Percentiles rank a stretch among this genome's conserved stretches.
Conservation (phyloP, 2,113 vertebrate genomes). For the Dromaius novaehollandiae region DNA sequence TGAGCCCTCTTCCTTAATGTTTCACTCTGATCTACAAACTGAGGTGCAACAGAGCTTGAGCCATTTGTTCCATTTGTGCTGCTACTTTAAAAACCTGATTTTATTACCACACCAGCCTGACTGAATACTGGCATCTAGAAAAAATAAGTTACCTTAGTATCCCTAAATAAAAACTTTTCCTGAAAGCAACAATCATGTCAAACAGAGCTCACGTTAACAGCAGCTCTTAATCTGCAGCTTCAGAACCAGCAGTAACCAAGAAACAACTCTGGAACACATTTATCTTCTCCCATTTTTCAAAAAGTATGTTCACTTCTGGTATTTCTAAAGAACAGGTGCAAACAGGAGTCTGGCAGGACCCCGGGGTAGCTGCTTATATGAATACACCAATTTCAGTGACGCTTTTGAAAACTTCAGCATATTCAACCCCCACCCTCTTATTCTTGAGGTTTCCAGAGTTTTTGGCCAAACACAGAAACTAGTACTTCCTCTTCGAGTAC, state of each 20-base stretch:
- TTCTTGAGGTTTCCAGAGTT: accelerated
- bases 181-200: background rate
- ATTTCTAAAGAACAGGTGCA: background rate
- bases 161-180: background rate
- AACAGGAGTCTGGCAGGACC: background rate
- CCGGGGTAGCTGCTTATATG: background rate
- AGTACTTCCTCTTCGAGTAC: accelerated
- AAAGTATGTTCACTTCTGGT: accelerated
- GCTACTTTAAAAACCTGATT: accelerated
- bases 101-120: background rate
- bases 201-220: background rate
- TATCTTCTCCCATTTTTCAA: accelerated
- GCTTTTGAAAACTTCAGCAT: no score
- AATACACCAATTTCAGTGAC: accelerated
- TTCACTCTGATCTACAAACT: accelerated
- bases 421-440: background rate
- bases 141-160: background rate
- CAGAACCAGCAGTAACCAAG: background rate
- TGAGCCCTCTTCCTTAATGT: accelerated
- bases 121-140: accelerated
- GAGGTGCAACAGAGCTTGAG: accelerated
- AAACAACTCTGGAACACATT: background rate
- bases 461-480: accelerated
- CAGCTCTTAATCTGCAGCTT: background rate
- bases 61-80: accelerated